Evolutionary conservation across 2,888 invertebrate genomes (phyloP).

Genomic region (Eugnorisma glareosa): DNA sequence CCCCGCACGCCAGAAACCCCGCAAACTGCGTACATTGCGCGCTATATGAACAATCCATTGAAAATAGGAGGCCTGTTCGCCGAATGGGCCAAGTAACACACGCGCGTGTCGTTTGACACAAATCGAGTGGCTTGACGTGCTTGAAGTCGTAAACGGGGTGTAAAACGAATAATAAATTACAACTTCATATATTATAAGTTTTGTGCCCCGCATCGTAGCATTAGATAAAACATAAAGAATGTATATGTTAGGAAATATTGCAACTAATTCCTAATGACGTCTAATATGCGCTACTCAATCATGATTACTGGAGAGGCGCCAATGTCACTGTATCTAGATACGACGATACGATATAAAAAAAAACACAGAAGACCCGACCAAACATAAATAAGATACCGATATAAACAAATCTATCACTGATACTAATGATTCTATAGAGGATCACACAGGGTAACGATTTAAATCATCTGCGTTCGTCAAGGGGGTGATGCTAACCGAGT

Average conservation of each 20-base stretch:
- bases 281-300: conserved; percentile 51
- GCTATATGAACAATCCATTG: neutral
- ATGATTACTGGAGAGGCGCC: conserved; percentile 56
- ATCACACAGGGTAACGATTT: neutral
- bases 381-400: neutral
- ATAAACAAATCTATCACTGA: neutral
- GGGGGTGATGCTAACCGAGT: neutral
- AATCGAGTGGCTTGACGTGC: neutral
- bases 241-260: conserved; percentile 13
- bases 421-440: neutral
- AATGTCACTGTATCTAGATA: conserved; percentile 48
- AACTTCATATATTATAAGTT: neutral
- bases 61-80: neutral
- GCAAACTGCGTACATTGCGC: neutral
- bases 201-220: neutral
- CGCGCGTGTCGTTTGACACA: neutral
- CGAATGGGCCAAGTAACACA: neutral
- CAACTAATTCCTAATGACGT: conserved; percentile 31
- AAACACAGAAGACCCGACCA: conserved; percentile 13
- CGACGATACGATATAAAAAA: neutral
- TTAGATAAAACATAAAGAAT: neutral
- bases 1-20: too few species aligned
- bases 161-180: neutral
- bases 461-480: neutral
- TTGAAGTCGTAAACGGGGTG: neutral